These are phyloP conservation scores for Macrotus californicus DNA, from an alignment of 2,113 vertebrate species.

Conservation along the genomic window DNA sequence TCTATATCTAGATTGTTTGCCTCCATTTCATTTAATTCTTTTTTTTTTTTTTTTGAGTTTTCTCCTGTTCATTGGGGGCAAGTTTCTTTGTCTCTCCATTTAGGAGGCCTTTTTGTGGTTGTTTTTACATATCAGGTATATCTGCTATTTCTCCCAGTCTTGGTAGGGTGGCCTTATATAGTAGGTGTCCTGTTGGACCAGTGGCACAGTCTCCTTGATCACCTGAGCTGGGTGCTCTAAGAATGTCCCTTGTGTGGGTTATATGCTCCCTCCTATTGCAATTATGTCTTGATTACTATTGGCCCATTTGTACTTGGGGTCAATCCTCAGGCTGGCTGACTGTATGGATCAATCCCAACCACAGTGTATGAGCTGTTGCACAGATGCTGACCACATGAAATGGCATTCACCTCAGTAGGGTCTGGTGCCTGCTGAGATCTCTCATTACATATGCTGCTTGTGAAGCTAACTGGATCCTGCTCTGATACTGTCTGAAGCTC, in stretches of 20 bases:
- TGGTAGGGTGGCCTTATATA: background rate
- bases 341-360: background rate
- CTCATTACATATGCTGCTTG: background rate
- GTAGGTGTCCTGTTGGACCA: background rate
- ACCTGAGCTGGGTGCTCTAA: background rate
- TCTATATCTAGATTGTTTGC: background rate
- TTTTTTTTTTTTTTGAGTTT: background rate
- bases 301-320: background rate
- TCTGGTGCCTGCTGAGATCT: background rate
- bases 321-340: background rate
- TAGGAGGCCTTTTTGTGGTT: background rate
- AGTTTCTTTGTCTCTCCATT: background rate
- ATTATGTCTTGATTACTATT: background rate
- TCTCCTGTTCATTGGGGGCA: background rate
- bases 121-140: background rate
- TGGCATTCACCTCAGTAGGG: background rate
- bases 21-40: background rate
- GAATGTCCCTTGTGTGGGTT: background rate
- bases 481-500: background rate
- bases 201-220: background rate
- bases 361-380: background rate
- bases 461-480: background rate
- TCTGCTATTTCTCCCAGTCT: background rate
- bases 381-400: background rate
- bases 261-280: background rate